Conservation (phyloP, 2,888 invertebrate genomes). For the Campoplex nolae region DNA sequence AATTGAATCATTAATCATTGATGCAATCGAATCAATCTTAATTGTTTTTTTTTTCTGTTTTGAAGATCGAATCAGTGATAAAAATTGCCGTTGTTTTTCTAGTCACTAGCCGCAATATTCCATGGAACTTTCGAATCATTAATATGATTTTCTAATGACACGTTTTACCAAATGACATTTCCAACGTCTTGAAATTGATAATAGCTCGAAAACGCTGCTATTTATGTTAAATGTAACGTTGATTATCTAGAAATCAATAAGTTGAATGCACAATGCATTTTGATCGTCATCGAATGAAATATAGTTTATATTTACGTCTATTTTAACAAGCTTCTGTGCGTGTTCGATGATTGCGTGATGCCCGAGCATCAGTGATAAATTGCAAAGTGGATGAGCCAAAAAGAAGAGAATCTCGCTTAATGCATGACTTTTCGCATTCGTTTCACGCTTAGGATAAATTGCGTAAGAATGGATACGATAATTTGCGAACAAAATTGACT, state of each 20-base stretch:
- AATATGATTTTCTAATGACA: too few relatives aligned
- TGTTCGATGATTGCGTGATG: not conserved
- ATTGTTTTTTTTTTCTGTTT: not conserved
- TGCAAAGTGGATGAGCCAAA: not conserved
- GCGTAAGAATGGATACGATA: conserved; percentile 60
- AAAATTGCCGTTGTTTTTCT: not conserved
- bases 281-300: too few relatives aligned
- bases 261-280: too few relatives aligned
- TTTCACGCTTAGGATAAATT: conserved; percentile 57
- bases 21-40: too few relatives aligned
- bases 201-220: too few relatives aligned
- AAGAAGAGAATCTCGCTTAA: not conserved
- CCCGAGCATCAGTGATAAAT: not conserved
- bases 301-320: too few relatives aligned
- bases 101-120: not conserved
- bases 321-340: too few relatives aligned
- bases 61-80: not conserved
- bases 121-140: not conserved
- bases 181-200: too few relatives aligned
- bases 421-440: not conserved
- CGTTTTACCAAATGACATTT: too few relatives aligned
- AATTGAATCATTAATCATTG: too few relatives aligned
- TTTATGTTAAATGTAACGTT: too few relatives aligned
- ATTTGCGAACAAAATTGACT: conserved; percentile 35
- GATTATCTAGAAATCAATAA: too few relatives aligned